Conservation (phyloP, 2,797 vertebrate genomes). For the Acomys russatus region DNA sequence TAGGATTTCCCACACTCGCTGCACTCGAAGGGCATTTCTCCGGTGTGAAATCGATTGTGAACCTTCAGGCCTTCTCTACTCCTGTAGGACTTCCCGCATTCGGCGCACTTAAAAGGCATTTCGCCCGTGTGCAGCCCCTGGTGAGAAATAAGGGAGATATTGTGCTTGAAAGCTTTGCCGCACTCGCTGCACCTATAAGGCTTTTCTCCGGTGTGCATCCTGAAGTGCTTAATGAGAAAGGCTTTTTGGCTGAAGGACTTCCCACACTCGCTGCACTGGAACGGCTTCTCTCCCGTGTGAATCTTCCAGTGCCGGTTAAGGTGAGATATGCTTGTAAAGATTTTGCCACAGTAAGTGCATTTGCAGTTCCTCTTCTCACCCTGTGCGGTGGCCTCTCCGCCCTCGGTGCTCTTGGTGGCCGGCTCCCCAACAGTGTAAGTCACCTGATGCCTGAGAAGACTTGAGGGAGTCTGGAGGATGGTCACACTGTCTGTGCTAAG, state of each 20-base stretch:
- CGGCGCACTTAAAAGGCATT: constrained; percentile 81
- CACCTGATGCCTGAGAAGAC: not conserved
- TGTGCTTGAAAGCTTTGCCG: constrained; percentile 84
- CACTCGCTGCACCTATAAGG: constrained; percentile 48
- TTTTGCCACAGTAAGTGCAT: constrained; percentile 66
- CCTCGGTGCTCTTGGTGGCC: not conserved
- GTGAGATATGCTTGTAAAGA: constrained; percentile 61
- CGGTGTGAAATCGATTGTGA: constrained; percentile 54
- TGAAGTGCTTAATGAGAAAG: not conserved
- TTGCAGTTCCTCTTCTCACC: constrained; percentile 53
- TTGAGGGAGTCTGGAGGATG: not conserved
- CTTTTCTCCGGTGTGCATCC: not conserved
- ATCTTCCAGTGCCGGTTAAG: constrained; percentile 65
- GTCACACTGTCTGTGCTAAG: not conserved
- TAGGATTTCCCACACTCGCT: constrained; percentile 57
- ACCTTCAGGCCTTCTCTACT: constrained; percentile 64
- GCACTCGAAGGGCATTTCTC: constrained; percentile 74
- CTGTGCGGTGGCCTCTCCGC: not conserved
- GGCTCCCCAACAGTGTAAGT: not conserved
- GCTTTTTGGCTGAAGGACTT: constrained; percentile 19
- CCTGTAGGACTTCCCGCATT: constrained; percentile 81
- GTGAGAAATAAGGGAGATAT: constrained; percentile 80
- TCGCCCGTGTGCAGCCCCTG: constrained; percentile 83
- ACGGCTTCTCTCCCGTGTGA: constrained; percentile 74
- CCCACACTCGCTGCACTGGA: constrained; percentile 6